Evolutionary conservation across 2,888 invertebrate species (phyloP).

Genomic region (Tryphoninae sp.): DNA sequence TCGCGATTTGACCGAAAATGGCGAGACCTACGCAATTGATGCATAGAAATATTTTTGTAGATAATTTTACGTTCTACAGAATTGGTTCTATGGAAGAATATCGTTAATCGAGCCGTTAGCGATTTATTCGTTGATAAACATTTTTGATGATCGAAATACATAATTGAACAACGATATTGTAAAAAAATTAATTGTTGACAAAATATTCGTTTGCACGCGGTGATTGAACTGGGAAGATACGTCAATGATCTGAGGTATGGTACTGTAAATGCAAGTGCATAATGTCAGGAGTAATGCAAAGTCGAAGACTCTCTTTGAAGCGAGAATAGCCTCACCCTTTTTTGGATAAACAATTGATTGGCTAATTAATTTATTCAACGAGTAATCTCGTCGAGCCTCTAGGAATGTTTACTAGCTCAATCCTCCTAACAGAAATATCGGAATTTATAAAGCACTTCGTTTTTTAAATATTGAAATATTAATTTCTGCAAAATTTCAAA

Average conservation of each 20-base stretch:
- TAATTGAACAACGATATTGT: no score
- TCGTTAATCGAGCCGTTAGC: no score
- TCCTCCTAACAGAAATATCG: not conserved
- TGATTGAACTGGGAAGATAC: slow-evolving; percentile 7
- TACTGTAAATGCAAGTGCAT: slow-evolving; percentile 11
- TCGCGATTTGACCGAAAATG: no score
- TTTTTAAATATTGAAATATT: no score
- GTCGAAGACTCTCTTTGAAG: slow-evolving; percentile 10
- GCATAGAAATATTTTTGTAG: no score
- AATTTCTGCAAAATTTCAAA: no score
- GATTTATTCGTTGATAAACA: no score
- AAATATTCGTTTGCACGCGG: not conserved
- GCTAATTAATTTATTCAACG: slow-evolving; percentile 44
- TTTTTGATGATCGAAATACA: no score
- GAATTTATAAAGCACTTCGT: not conserved
- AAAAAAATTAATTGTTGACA: not conserved
- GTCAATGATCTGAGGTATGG: slow-evolving; percentile 30
- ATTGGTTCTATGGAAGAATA: no score
- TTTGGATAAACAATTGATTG: slow-evolving; percentile 57
- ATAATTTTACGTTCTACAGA: no score
- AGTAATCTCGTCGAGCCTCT: slow-evolving; percentile 14
- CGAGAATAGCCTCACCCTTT: slow-evolving; percentile 46
- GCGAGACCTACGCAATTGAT: no score
- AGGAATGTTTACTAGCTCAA: slow-evolving; percentile 28
- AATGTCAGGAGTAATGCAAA: slow-evolving; percentile 29